Evolutionary conservation across 2,113 vertebrate species (phyloP), one percentile per base, ranked within the genome.

Genomic region (Psammodynastes pulverulentus): DNA sequence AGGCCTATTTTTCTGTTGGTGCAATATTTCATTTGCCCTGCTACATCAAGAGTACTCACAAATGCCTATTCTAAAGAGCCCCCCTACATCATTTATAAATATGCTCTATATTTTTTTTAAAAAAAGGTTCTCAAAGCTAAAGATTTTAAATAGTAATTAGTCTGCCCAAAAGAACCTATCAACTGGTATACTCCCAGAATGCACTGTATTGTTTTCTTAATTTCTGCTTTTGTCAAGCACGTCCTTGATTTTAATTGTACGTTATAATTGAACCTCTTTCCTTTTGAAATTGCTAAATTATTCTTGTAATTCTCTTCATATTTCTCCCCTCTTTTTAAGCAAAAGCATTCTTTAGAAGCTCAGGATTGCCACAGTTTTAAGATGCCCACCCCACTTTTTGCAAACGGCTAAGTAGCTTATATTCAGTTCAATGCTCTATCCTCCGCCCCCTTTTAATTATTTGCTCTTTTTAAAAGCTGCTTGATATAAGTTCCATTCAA

Each of bases 271-370:
- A 87, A 92, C 39, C 88, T 93, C 54, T 88, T 93, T 94, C 45
- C 94, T 94, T 95, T 95, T 92, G n/a, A 58, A 95, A 94, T 43
- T 94, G 29, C 53, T 95, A 92, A 94, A 96, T 96, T 94, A 91
- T 91, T 95, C 88, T n/a, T 93, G 86, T 93, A 94, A 92, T 95
- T 95, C 72, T 92, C 52, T 95, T 95, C 94, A 87, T 85, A 39
- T 96, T 95, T 94, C 72, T 95, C 87, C 9, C 85, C 95, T 88
- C 17, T 53, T 90, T 97, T 94, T 67, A 79, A 91, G 49, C 67
- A 84, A 93, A 93, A n/a, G 29, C 43, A 23, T 94, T 94, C 92
- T 95, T 92, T 53, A 94, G 88, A 90, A 94, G 89, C 84, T 93
- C 54, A 19, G 95, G 94, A 94, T 94, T 94, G 85, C 56, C 67